Percentiles rank a stretch among this genome's conserved stretches.
These are phyloP conservation scores for Sebastes hubbsi DNA, from an alignment of 2,797 vertebrate species.

Conservation along the genomic window DNA sequence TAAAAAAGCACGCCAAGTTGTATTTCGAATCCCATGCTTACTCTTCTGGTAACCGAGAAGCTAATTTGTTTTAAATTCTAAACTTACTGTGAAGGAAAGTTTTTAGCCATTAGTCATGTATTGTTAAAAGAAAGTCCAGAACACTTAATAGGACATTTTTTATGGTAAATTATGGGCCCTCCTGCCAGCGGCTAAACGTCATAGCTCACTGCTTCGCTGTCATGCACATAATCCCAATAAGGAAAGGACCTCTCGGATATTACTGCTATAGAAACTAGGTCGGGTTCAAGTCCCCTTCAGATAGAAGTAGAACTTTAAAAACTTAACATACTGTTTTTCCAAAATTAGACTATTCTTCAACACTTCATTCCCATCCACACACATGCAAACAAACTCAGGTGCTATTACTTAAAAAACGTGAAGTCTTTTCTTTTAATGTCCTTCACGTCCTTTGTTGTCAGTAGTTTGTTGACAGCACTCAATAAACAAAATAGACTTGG, in stretches of 20 bases:
- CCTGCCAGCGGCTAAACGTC: conserved; percentile 42
- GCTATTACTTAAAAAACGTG: not conserved
- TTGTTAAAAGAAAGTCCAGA: conserved; percentile 22
- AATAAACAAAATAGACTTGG: conserved; percentile 35
- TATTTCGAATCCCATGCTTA: not conserved
- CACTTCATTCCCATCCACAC: not conserved
- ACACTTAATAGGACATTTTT: conserved; percentile 41
- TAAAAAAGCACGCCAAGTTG: not conserved
- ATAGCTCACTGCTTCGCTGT: conserved; percentile 43
- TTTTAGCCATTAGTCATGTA: conserved; percentile 33
- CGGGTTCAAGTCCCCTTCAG: conserved; percentile 8
- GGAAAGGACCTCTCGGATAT: conserved; percentile 38
- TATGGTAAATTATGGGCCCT: conserved; percentile 48
- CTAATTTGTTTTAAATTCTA: conserved; percentile 18
- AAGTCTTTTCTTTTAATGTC: conserved; percentile 9
- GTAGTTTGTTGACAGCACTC: conserved; percentile 18
- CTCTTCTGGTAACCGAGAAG: not conserved
- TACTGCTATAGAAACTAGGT: conserved; percentile 32
- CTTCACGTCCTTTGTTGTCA: conserved; percentile 11
- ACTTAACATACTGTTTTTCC: conserved; percentile 4
- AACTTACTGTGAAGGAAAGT: conserved; percentile 3
- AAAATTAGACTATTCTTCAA: not conserved
- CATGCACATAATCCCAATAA: conserved; percentile 53
- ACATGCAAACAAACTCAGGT: not conserved
- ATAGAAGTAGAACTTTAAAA: conserved; percentile 2